phyloP scores from a whole-genome alignment of 2,797 vertebrate genomes.

The Botia almorhae region DNA sequence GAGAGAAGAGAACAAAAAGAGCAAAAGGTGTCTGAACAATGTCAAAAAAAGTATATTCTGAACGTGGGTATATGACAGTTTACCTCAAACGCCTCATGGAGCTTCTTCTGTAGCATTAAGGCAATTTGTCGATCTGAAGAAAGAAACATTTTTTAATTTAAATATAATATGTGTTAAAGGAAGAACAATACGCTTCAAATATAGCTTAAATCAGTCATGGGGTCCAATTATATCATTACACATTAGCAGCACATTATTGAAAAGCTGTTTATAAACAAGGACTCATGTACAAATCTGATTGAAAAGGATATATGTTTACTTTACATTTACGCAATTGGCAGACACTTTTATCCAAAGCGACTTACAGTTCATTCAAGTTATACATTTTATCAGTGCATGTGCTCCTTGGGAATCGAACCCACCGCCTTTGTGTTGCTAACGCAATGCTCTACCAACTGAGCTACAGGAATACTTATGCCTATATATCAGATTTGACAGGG shows the following conservation, averaged over 20 bases:
- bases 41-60: background rate
- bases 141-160: background rate
- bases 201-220: background rate
- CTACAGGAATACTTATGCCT: too few species aligned
- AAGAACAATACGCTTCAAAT: background rate
- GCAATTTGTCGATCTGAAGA: constrained; percentile 78
- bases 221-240: background rate
- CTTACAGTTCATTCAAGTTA: too few species aligned
- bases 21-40: background rate
- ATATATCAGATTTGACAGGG: too few species aligned
- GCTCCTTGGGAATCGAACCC: too few species aligned
- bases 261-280: background rate
- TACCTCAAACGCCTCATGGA: constrained; percentile 79
- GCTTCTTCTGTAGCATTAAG: constrained; percentile 79
- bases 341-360: too few species aligned
- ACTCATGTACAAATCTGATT: background rate
- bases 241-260: background rate
- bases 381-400: too few species aligned
- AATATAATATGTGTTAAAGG: background rate
- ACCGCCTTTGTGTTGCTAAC: too few species aligned
- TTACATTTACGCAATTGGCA: too few species aligned
- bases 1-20: background rate
- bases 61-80: background rate
- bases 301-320: too few species aligned
- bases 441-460: too few species aligned